Evolutionary conservation across 2,888 invertebrate species (phyloP), one percentile per base, ranked within the genome.

Genomic region (Harpalus rubripes): DNA sequence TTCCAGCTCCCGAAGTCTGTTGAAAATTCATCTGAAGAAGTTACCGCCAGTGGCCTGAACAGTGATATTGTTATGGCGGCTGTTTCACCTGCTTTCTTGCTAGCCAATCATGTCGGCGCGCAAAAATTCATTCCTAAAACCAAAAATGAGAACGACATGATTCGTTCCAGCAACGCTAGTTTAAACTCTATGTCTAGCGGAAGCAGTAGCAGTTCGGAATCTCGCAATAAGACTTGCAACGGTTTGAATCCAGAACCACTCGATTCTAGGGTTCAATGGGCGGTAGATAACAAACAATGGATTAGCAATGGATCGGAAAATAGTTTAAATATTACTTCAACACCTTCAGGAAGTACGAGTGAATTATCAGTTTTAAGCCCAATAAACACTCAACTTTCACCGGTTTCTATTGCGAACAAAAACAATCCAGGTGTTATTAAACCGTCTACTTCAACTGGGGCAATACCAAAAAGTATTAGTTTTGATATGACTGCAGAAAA

Each of bases 391-490:
- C 84, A 86, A 16, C 81, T 86, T 4, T 86, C 87, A 16, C 87
- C 87, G 1, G 86, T 86, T 18, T 78, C 84, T 41, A 72, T 22
- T 41, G 58, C 41, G 3, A 86, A 86, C 85, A 74, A 88, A 86
- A 87, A 85, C 0, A 87, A 87, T 10, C 88, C 88, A 16, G 88
- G 87, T 58, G 87, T 87, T 12, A 86, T 90, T 59, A 93, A 93
- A 87, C 92, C 93, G 0, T 91, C 90, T 2, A 92, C 93, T 18
- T 95, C 95, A 0, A 96, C 96, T 0, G 97, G 97, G 0, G 96
- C 97, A 0, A 97, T 98, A 88, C 97, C 97, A 0, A 98, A 98
- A 91, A 97, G 97, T 89, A 97, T 97, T 88, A 97, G 96, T 90
- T 97, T 97, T 88, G 97, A 98, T 91, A 96, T 97, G 90, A 96